These are phyloP conservation scores for Lepus townsendii DNA, from an alignment of 2,797 vertebrate species.

Conservation along the genomic window DNA sequence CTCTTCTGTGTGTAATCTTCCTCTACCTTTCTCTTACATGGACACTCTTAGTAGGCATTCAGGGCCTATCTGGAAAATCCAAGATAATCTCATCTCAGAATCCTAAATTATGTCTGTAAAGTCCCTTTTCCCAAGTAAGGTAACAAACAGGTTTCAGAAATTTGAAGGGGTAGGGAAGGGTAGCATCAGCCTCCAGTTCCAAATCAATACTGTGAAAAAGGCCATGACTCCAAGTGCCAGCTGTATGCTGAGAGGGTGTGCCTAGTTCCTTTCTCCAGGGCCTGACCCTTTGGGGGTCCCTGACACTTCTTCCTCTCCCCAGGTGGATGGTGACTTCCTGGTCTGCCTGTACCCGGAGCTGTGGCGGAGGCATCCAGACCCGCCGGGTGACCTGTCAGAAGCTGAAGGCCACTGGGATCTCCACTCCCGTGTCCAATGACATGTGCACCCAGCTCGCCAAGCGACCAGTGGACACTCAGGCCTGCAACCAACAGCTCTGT, in stretches of 20 bases:
- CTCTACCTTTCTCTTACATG: not conserved
- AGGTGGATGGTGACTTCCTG: slow-evolving; percentile 96
- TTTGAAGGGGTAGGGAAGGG: not conserved
- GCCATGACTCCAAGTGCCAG: not conserved
- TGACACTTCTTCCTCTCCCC: slow-evolving; percentile 44
- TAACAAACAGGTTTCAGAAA: not conserved
- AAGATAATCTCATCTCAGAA: not conserved
- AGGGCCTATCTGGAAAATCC: not conserved
- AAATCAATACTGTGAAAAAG: not conserved
- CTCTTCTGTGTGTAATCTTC: too few species aligned
- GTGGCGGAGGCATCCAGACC: slow-evolving; percentile 93
- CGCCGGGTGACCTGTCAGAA: slow-evolving; percentile 93
- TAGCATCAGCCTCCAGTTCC: not conserved
- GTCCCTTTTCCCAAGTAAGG: slow-evolving; percentile 2
- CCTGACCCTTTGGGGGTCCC: not conserved
- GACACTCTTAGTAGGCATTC: not conserved
- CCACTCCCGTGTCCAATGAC: slow-evolving; percentile 87
- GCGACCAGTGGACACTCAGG: slow-evolving; percentile 92
- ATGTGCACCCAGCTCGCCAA: slow-evolving; percentile 90
- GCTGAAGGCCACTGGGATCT: slow-evolving; percentile 88
- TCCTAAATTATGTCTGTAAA: slow-evolving; percentile 5
- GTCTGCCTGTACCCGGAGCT: slow-evolving; percentile 94
- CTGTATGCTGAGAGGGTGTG: not conserved
- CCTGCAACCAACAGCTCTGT: slow-evolving; percentile 93
- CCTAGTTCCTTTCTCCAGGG: not conserved